A percentile compares a stretch with the other conserved stretches of the same genome.
Evolutionary conservation across 1,140 invertebrate species (phyloP).

Genomic region (Scaptodrosophila lebanonensis): DNA sequence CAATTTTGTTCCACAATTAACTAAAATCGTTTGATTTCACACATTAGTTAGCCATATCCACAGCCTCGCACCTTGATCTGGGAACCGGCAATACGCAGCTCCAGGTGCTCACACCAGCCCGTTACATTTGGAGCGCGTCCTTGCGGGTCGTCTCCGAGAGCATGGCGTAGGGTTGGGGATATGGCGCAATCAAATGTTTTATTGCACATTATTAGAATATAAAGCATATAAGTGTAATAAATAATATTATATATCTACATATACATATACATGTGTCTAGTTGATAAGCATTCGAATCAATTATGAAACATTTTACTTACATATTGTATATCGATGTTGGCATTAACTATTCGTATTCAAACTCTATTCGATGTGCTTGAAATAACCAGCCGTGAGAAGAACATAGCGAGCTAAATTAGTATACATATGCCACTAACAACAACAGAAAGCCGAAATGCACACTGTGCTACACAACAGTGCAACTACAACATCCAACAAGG

Average conservation of each 20-base stretch:
- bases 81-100: conserved; percentile 32
- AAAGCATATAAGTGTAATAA: conserved; percentile 37
- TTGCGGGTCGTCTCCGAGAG: not conserved
- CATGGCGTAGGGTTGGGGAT: not conserved
- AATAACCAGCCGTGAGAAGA: conserved; percentile 21
- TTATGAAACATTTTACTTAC: conserved; percentile 60
- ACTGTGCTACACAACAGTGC: conserved; percentile 4
- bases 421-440: conserved; percentile 56
- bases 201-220: conserved; percentile 44
- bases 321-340: conserved; percentile 57
- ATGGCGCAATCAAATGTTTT: conserved; percentile 36
- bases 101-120: conserved; percentile 57
- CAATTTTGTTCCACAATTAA: conserved; percentile 21
- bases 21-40: too few relatives aligned
- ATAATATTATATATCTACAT: conserved; percentile 43
- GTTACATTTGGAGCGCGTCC: conserved; percentile 48
- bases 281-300: conserved; percentile 65
- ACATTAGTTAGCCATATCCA: too few relatives aligned
- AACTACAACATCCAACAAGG: not conserved
- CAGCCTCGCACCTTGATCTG: too few relatives aligned
- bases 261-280: conserved; percentile 58
- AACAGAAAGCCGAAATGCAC: conserved; percentile 6
- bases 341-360: conserved; percentile 19
- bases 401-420: conserved; percentile 56
- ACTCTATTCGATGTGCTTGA: conserved; percentile 56